Percentiles rank a stretch among this genome's conserved stretches.
Evolutionary conservation across 1,140 invertebrate genomes (phyloP).

Genomic region (Oreohelix idahoensis): DNA sequence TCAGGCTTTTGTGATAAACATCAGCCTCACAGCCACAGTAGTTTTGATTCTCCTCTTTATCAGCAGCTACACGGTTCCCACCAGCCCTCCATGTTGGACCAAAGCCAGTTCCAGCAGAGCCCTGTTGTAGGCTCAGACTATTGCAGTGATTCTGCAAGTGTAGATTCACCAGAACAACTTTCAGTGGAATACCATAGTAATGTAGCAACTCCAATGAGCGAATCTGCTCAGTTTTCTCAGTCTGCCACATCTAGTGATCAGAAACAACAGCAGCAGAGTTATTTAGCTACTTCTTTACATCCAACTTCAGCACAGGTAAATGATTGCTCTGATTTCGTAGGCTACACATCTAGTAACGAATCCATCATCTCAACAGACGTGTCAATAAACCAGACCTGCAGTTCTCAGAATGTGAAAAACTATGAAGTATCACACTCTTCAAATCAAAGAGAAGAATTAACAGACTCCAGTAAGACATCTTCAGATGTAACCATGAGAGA

Average conservation of each 20-base stretch:
- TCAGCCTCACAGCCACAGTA: background rate
- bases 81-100: background rate
- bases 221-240: background rate
- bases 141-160: background rate
- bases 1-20: background rate
- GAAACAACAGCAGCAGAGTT: conserved; percentile 1
- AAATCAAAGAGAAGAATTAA: background rate
- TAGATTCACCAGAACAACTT: background rate
- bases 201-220: conserved; percentile 15
- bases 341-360: background rate
- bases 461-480: background rate
- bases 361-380: background rate
- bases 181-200: background rate
- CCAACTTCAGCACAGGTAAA: background rate
- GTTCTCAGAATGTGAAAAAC: background rate
- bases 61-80: background rate
- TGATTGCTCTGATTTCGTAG: background rate
- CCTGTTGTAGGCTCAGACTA: background rate
- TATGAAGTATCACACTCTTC: background rate
- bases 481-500: background rate
- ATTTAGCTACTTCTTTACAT: background rate
- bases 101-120: background rate
- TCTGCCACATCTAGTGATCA: background rate
- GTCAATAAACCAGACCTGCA: background rate
- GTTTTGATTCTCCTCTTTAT: background rate